phyloP scores from a whole-genome alignment of 2,113 vertebrate genomes.

The Malurus cyaneus region DNA sequence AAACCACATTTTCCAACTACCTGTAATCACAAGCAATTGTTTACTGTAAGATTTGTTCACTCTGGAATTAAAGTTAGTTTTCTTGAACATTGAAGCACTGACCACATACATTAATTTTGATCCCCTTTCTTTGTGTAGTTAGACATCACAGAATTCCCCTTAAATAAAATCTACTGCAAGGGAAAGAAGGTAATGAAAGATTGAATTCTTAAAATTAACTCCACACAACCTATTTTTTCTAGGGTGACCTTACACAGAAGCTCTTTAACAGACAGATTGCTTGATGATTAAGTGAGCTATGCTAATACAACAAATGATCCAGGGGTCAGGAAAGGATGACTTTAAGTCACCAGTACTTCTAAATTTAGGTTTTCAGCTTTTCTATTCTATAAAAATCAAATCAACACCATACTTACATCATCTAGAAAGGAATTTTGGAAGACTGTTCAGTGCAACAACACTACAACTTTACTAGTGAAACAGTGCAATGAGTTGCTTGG shows the following conservation, averaged over 20 bases:
- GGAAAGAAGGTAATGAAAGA: not conserved
- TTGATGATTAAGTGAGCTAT: not conserved
- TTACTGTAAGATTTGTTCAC: not conserved
- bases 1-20: not conserved
- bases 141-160: not conserved
- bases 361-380: not conserved
- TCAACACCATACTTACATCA: not conserved
- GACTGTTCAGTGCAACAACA: not conserved
- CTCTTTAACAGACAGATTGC: not conserved
- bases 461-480: not conserved
- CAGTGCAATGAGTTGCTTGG: not conserved
- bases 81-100: not conserved
- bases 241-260: not conserved
- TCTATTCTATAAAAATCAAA: not conserved
- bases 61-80: not conserved
- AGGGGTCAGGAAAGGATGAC: not conserved
- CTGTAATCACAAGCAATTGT: accelerated
- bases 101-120: not conserved
- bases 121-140: not conserved
- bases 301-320: not conserved
- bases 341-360: not conserved
- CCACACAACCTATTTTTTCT: not conserved
- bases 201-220: not conserved
- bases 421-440: not conserved
- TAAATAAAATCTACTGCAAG: not conserved